phyloP scores from a whole-genome alignment of 1,140 invertebrate species.

The Euschistus heros region DNA sequence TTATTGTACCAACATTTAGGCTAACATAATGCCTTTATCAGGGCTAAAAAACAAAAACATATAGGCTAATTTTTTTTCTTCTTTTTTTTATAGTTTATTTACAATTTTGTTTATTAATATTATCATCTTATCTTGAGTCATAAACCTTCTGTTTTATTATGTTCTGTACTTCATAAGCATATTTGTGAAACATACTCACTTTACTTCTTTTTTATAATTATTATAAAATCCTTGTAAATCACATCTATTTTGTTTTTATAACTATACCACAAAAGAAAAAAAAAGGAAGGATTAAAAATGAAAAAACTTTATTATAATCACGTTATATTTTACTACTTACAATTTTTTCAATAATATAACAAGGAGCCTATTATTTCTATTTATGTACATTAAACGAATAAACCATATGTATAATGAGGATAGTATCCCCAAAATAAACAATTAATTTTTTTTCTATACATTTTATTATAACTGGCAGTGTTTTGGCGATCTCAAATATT shows the following conservation, averaged over 20 bases:
- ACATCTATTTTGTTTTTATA: neutral
- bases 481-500: conserved; percentile 6
- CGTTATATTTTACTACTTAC: conserved; percentile 12
- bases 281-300: neutral
- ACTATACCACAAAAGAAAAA: neutral
- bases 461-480: conserved; percentile 3
- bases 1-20: too few relatives aligned
- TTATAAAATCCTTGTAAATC: too few relatives aligned
- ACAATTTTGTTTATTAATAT: too few relatives aligned
- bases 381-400: conserved; percentile 7
- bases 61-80: too few relatives aligned
- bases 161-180: too few relatives aligned
- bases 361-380: conserved; percentile 10
- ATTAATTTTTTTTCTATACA: conserved; percentile 4
- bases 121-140: too few relatives aligned
- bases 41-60: too few relatives aligned
- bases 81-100: too few relatives aligned
- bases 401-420: conserved; percentile 12
- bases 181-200: too few relatives aligned
- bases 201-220: too few relatives aligned
- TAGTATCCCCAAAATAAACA: neutral
- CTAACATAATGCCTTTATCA: too few relatives aligned
- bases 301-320: conserved; percentile 5
- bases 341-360: conserved; percentile 15
- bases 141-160: too few relatives aligned